phyloP scores from a whole-genome alignment of 2,113 vertebrate species.

The Nothocercus julius region DNA sequence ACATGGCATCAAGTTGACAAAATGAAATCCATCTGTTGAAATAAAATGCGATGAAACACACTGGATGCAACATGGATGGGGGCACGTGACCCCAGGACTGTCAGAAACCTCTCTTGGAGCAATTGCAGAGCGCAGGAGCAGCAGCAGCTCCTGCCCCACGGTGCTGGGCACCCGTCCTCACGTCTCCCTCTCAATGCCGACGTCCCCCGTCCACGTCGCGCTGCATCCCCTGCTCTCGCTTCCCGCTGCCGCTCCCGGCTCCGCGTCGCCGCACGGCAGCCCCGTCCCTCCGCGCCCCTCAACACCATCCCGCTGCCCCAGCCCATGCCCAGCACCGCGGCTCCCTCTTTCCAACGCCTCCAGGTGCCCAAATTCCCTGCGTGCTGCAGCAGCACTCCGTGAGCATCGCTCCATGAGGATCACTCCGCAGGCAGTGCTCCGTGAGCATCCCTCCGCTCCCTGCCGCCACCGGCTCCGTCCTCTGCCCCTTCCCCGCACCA shows the following conservation, averaged over 20 bases:
- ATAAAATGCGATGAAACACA: background rate
- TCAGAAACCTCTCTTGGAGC: background rate
- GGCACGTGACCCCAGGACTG: background rate
- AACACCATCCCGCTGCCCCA: no score
- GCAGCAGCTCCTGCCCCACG: fast-evolving
- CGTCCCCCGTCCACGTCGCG: fast-evolving
- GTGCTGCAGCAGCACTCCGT: no score
- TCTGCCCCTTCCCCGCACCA: fast-evolving
- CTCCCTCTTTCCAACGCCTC: background rate
- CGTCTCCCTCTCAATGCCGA: background rate
- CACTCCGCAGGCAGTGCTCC: fast-evolving
- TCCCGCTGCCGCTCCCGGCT: fast-evolving
- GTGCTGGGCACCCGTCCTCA: background rate
- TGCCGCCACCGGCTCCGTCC: background rate
- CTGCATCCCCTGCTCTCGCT: fast-evolving
- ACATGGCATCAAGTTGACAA: fast-evolving
- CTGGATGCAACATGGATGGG: background rate
- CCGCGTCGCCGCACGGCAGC: fast-evolving
- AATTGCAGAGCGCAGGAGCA: fast-evolving
- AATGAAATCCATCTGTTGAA: background rate
- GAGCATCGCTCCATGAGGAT: background rate
- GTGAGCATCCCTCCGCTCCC: background rate
- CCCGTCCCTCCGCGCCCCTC: background rate
- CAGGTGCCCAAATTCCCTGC: background rate
- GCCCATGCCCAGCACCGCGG: no score